phyloP scores from a whole-genome alignment of 2,888 invertebrate species.

The Parnassius glacialis region DNA sequence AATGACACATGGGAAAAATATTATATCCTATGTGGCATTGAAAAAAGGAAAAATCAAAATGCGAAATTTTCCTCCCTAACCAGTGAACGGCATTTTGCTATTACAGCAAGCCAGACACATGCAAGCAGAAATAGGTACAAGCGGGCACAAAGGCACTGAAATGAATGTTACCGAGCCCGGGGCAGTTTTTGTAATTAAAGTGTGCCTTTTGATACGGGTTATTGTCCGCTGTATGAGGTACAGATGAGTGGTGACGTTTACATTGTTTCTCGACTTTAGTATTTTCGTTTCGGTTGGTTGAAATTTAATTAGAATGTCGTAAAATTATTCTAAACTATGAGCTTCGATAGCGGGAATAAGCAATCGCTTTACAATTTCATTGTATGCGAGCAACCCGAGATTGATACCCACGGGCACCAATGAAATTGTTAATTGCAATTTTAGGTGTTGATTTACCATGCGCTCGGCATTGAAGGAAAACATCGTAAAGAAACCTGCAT shows the following conservation, averaged over 20 bases:
- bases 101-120: slow-evolving; percentile 6
- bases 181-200: slow-evolving; percentile 73
- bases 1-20: too few species aligned
- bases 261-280: slow-evolving; percentile 35
- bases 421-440: too few species aligned
- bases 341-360: too few species aligned
- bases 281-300: background rate
- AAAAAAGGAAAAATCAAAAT: background rate
- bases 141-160: slow-evolving; percentile 42
- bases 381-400: too few species aligned
- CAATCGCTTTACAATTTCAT: too few species aligned
- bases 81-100: slow-evolving; percentile 2
- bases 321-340: too few species aligned
- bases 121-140: slow-evolving; percentile 15
- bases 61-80: background rate
- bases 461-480: too few species aligned
- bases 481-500: too few species aligned
- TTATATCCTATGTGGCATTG: too few species aligned
- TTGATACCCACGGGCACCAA: too few species aligned
- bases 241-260: slow-evolving; percentile 28
- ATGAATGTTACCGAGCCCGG: slow-evolving; percentile 38
- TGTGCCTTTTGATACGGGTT: slow-evolving; percentile 61
- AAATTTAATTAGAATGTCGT: too few species aligned
- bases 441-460: too few species aligned
- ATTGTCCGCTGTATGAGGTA: slow-evolving; percentile 38